Conservation (phyloP, 2,113 vertebrate genomes). For the Syngnathoides biaculeatus region DNA sequence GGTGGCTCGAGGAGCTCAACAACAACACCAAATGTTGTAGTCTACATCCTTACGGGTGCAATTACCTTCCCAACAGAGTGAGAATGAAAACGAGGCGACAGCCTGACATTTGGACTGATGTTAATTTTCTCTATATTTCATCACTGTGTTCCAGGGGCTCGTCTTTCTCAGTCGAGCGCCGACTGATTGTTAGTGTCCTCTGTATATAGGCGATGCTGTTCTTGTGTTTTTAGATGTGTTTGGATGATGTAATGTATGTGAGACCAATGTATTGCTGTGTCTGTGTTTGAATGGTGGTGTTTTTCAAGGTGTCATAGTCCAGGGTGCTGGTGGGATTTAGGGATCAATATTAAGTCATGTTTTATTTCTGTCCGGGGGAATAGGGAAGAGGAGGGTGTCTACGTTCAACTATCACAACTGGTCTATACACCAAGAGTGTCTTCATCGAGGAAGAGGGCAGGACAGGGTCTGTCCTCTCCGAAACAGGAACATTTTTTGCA, state of each 20-base stretch:
- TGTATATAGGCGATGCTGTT: constrained; percentile 71
- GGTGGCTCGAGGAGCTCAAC: constrained; percentile 44
- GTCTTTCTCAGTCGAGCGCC: constrained; percentile 53
- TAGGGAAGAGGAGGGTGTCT: constrained; percentile 23
- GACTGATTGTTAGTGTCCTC: constrained; percentile 70
- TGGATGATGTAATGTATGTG: constrained; percentile 67
- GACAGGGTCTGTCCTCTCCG: constrained; percentile 71
- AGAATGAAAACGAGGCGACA: constrained; percentile 11
- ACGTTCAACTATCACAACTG: constrained; percentile 69
- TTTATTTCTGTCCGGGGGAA: constrained; percentile 57
- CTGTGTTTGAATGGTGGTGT: constrained; percentile 71
- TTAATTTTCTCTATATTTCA: constrained; percentile 26
- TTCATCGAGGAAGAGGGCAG: constrained; percentile 70
- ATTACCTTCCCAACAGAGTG: constrained; percentile 29
- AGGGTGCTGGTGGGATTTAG: constrained; percentile 50
- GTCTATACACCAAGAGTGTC: constrained; percentile 77
- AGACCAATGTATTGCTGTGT: constrained; percentile 67
- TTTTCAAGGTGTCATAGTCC: constrained; percentile 69
- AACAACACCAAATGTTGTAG: background rate
- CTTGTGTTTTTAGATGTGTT: constrained; percentile 70
- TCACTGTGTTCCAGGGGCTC: constrained; percentile 45
- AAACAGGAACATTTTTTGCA: constrained; percentile 76
- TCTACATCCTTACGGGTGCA: background rate
- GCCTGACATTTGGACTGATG: constrained; percentile 37
- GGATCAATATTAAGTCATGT: constrained; percentile 64